Percentiles rank a stretch among this genome's conserved stretches.
These are phyloP conservation scores for Drosophila sturtevanti DNA, from an alignment of 1,140 invertebrate species.

Conservation along the genomic window DNA sequence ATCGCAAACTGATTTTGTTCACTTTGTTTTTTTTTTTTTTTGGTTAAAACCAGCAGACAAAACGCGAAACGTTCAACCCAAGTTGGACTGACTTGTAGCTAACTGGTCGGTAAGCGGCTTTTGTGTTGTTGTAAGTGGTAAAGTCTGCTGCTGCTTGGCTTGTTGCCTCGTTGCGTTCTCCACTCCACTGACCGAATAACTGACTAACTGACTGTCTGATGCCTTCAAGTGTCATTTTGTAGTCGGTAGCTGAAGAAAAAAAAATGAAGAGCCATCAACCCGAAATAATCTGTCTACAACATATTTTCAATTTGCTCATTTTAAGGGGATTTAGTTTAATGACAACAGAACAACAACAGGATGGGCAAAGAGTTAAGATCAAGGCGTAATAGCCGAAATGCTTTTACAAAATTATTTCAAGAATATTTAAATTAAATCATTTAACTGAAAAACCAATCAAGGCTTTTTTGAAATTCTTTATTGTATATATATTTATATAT, in stretches of 20 bases:
- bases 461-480: neutral
- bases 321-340: constrained; percentile 5
- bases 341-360: neutral
- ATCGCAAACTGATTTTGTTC: constrained; percentile 56
- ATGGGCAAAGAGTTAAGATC: constrained; percentile 11
- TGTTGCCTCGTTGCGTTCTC: neutral
- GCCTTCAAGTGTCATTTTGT: constrained; percentile 50
- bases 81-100: neutral
- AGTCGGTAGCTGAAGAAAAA: neutral
- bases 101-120: constrained; percentile 43
- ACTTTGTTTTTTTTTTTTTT: constrained; percentile 20
- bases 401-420: neutral
- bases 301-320: constrained; percentile 32
- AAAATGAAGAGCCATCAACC: constrained; percentile 44
- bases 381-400: neutral
- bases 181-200: neutral
- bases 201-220: constrained; percentile 25
- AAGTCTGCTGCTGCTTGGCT: constrained; percentile 8
- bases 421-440: constrained; percentile 6
- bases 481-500: neutral
- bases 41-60: constrained; percentile 33
- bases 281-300: constrained; percentile 46
- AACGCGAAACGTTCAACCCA: constrained; percentile 22
- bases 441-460: neutral
- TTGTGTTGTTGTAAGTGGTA: constrained; percentile 30